A percentile compares a stretch with the other conserved stretches of the same genome.
Evolutionary conservation across 92 coral and sea anemone genomes (phyloP).

Genomic region (Phenganax stokvisi): DNA sequence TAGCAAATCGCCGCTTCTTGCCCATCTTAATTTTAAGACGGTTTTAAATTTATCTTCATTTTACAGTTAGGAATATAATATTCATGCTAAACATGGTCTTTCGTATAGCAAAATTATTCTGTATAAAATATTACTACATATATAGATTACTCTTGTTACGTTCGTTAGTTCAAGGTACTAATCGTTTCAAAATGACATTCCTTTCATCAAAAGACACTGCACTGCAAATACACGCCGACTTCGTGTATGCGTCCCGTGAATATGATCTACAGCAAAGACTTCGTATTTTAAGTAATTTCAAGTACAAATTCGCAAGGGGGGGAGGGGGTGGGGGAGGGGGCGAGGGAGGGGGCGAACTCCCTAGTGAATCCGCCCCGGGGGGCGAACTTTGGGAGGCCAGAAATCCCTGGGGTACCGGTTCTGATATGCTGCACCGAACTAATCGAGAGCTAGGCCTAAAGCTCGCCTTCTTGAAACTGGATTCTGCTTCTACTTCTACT

Average conservation of each 20-base stretch:
- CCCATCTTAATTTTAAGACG: background rate
- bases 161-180: background rate
- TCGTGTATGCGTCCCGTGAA: background rate
- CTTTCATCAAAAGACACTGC: background rate
- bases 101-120: conserved; percentile 5
- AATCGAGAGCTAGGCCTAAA: too few relatives aligned
- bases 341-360: too few relatives aligned
- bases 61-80: conserved; percentile 8
- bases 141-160: background rate
- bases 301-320: too few relatives aligned
- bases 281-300: too few relatives aligned
- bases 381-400: too few relatives aligned
- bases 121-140: conserved; percentile 19
- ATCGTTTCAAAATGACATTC: background rate
- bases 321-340: too few relatives aligned
- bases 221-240: background rate
- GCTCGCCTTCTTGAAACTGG: too few relatives aligned
- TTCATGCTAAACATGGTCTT: conserved; percentile 4
- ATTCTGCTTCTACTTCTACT: too few relatives aligned
- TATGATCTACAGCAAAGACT: background rate
- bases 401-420: too few relatives aligned
- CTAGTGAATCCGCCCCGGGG: too few relatives aligned
- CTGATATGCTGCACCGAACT: too few relatives aligned
- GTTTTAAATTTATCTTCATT: background rate
- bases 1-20: too few relatives aligned